phyloP scores from a whole-genome alignment of 2,113 vertebrate genomes.

The Podarcis muralis region DNA sequence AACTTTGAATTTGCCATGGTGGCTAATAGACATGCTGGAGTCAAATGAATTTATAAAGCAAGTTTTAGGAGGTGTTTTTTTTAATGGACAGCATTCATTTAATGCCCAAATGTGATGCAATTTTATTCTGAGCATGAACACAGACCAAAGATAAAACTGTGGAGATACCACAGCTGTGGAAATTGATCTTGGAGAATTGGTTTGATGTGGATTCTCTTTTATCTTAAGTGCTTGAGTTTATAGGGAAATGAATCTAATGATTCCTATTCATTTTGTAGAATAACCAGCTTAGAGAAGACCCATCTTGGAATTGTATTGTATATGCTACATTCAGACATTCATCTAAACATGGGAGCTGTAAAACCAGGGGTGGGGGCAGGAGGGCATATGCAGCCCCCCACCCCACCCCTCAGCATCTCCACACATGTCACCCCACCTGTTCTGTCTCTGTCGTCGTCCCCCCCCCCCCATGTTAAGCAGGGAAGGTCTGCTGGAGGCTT shows the following conservation, averaged over 20 bases:
- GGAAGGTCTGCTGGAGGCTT: too few relatives aligned
- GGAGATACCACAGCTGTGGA: not conserved
- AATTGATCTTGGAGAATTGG: not conserved
- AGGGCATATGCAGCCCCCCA: too few relatives aligned
- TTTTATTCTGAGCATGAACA: slow-evolving; percentile 10
- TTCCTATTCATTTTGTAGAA: not conserved
- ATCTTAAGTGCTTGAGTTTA: slow-evolving; percentile 16
- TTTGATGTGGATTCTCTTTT: slow-evolving; percentile 23
- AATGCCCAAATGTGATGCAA: not conserved
- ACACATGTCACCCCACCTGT: too few relatives aligned
- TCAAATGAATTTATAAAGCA: not conserved
- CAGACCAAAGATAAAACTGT: not conserved
- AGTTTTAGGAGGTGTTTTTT: not conserved
- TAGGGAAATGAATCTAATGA: not conserved
- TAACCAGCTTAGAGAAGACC: not conserved
- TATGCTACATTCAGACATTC: too few relatives aligned
- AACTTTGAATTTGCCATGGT: too few relatives aligned
- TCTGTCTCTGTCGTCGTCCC: too few relatives aligned
- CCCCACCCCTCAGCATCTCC: too few relatives aligned
- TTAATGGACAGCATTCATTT: not conserved
- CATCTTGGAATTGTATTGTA: not conserved
- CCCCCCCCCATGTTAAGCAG: too few relatives aligned
- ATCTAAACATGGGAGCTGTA: too few relatives aligned
- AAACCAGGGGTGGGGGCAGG: too few relatives aligned
- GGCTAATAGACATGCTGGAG: too few relatives aligned